A percentile compares a stretch with the other conserved stretches of the same genome.
Conservation (phyloP, 64 coral and sea anemone species). For the Actinia equina region DNA sequence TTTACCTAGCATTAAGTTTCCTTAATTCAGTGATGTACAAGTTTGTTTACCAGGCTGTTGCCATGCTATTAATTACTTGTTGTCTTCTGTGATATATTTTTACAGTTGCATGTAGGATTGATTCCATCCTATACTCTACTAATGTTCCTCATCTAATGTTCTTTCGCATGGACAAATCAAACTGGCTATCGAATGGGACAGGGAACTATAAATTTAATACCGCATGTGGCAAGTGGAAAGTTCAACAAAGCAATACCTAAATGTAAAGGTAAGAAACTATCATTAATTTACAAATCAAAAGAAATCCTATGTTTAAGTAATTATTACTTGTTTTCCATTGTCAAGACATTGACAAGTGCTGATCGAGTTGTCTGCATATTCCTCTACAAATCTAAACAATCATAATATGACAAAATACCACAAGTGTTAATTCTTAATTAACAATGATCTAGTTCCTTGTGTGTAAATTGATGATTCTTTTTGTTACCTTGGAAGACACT, state of each 20-base stretch:
- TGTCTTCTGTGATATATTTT: too few species aligned
- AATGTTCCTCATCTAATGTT: conserved; percentile 27
- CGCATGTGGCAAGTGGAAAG: conserved; percentile 19
- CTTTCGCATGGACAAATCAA: conserved; percentile 28
- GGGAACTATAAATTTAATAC: conserved; percentile 25
- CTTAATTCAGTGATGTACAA: too few species aligned
- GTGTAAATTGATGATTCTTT: too few species aligned
- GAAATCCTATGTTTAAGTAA: neutral
- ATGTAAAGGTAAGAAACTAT: too few species aligned
- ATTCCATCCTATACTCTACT: too few species aligned
- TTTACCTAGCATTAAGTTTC: too few species aligned
- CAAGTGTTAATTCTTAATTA: too few species aligned
- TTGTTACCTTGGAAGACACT: too few species aligned
- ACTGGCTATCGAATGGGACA: conserved; percentile 12
- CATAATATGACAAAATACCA: conserved; percentile 32
- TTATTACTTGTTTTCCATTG: neutral
- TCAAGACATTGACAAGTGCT: conserved; percentile 51
- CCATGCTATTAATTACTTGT: too few species aligned
- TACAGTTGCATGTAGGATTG: conserved; percentile 52
- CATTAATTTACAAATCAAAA: too few species aligned
- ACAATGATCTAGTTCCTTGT: too few species aligned
- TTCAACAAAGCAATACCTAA: conserved; percentile 28
- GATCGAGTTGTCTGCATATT: neutral
- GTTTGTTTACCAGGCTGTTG: too few species aligned
- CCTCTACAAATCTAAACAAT: neutral